These are phyloP conservation scores for Penelope pileata DNA, from an alignment of 2,113 vertebrate genomes.

Conservation along the genomic window DNA sequence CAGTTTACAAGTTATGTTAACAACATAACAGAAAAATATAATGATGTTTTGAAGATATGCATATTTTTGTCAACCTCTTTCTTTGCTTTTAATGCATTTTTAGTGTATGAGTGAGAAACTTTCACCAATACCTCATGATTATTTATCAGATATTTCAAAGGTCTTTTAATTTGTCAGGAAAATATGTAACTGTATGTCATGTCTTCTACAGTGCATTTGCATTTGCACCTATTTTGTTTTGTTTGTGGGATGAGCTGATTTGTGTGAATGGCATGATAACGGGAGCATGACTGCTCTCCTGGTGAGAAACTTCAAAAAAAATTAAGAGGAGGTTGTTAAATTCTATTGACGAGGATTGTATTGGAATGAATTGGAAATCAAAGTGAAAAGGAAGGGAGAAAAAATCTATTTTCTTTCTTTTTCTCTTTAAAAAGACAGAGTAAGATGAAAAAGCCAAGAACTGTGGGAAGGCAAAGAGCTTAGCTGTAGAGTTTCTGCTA, in stretches of 20 bases:
- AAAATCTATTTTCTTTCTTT: not conserved
- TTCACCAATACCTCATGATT: not conserved
- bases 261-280: not conserved
- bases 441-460: not conserved
- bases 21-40: not conserved
- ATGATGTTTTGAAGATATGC: not conserved
- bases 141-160: not conserved
- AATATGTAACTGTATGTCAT: not conserved
- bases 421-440: not conserved
- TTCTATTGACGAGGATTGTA: not conserved
- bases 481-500: not conserved
- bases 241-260: not conserved
- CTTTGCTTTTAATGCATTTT: not conserved
- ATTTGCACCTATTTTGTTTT: not conserved
- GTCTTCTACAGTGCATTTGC: not conserved
- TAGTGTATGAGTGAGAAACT: not conserved
- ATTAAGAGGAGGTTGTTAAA: not conserved
- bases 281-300: not conserved
- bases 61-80: not conserved
- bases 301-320: not conserved
- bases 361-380: not conserved
- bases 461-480: not conserved
- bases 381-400: not conserved
- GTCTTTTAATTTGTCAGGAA: not conserved
- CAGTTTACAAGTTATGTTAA: not conserved